Evolutionary conservation across 2,113 vertebrate genomes (phyloP).

Genomic region (Penelope pileata): DNA sequence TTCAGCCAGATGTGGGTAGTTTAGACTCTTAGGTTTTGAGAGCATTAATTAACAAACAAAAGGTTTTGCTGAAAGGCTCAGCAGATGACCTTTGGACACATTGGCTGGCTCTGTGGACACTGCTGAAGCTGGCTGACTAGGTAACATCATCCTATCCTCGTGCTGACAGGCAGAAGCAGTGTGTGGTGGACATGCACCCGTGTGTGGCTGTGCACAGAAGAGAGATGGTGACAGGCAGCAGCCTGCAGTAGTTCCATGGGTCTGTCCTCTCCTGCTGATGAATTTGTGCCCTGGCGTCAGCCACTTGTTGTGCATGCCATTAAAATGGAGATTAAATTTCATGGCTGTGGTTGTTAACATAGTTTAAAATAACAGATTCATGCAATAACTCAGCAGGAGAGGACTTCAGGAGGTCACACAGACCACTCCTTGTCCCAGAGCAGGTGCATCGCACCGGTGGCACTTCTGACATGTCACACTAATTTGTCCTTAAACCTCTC

Average conservation of each 20-base stretch:
- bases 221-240: not conserved
- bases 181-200: not conserved
- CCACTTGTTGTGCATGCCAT: fast-evolving
- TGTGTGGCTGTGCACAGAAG: not conserved
- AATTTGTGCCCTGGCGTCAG: not conserved
- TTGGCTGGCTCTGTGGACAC: not conserved
- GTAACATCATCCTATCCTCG: not conserved
- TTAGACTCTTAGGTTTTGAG: not conserved
- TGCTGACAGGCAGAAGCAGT: fast-evolving
- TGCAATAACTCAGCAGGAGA: not conserved
- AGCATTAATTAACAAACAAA: not conserved
- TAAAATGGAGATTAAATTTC: not conserved
- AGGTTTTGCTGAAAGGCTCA: not conserved
- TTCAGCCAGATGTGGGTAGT: not conserved
- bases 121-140: not conserved
- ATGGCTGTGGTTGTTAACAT: not conserved
- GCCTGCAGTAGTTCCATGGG: not conserved
- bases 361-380: not conserved
- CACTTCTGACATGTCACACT: not conserved
- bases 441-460: not conserved
- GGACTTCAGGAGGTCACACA: not conserved
- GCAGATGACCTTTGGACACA: not conserved
- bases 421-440: not conserved
- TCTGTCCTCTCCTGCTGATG: not conserved
- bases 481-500: not conserved